Percentiles rank a stretch among this genome's conserved stretches.
phyloP scores from a whole-genome alignment of 1,140 invertebrate genomes.

The Drosophila tristis region DNA sequence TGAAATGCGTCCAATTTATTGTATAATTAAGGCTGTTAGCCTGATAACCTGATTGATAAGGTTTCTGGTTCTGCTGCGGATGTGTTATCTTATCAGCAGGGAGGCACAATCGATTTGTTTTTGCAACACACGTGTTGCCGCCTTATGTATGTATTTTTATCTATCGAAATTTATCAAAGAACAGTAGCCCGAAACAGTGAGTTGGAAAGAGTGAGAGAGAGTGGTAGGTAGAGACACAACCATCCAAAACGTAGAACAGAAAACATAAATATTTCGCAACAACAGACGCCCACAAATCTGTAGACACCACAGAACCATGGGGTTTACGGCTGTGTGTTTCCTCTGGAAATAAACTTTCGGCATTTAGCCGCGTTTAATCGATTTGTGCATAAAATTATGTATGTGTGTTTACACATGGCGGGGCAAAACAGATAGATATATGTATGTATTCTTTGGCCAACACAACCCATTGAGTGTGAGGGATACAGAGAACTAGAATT shows the following conservation, averaged over 20 bases:
- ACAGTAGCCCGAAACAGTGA: constrained; percentile 13
- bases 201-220: constrained; percentile 3
- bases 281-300: constrained; percentile 57
- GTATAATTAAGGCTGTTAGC: constrained; percentile 29
- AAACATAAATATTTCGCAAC: constrained; percentile 61
- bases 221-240: neutral
- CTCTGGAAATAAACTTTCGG: constrained; percentile 73
- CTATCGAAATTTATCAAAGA: constrained; percentile 57
- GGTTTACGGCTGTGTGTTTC: constrained; percentile 7
- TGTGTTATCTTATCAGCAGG: constrained; percentile 42
- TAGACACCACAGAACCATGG: constrained; percentile 30
- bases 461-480: neutral
- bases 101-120: constrained; percentile 12
- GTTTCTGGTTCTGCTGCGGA: neutral
- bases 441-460: constrained; percentile 12
- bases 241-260: constrained; percentile 43
- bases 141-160: constrained; percentile 47
- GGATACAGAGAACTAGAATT: constrained; percentile 2
- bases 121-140: constrained; percentile 41
- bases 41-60: constrained; percentile 52
- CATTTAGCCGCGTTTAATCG: constrained; percentile 64
- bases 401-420: constrained; percentile 50
- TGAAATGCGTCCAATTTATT: constrained; percentile 29
- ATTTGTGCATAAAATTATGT: constrained; percentile 69
- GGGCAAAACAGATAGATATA: constrained; percentile 28